A percentile compares a stretch with the other conserved stretches of the same genome.
phyloP scores from a whole-genome alignment of 1,140 invertebrate genomes.

The Drosophila kohkoa region DNA sequence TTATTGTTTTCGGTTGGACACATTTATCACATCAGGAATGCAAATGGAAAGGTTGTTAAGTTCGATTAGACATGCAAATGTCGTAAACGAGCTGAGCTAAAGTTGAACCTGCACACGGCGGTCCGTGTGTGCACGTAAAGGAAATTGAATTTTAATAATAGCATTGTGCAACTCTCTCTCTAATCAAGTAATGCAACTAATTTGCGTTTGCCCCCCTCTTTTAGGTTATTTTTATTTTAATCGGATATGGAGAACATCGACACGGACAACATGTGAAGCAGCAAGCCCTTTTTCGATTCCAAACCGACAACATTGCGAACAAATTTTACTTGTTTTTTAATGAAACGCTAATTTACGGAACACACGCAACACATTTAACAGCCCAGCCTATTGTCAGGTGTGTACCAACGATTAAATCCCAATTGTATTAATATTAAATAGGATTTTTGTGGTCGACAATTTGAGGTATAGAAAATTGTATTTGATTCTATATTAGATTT shows the following conservation, averaged over 20 bases:
- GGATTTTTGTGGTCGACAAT: neutral
- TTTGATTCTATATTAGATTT: too few relatives aligned
- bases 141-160: conserved; percentile 80
- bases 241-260: conserved; percentile 20
- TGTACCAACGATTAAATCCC: conserved; percentile 8
- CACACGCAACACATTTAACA: conserved; percentile 55
- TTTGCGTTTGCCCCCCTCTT: conserved; percentile 33
- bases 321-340: conserved; percentile 78
- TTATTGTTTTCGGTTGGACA: conserved; percentile 12
- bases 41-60: conserved; percentile 65
- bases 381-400: conserved; percentile 34
- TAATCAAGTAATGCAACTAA: conserved; percentile 82
- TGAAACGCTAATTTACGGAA: conserved; percentile 77
- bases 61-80: conserved; percentile 77
- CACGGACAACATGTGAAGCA: conserved; percentile 9
- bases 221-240: neutral
- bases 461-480: neutral
- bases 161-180: conserved; percentile 55
- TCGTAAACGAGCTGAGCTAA: conserved; percentile 11
- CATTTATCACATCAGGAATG: conserved; percentile 58
- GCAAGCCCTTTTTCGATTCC: conserved; percentile 21
- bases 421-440: conserved; percentile 6
- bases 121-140: conserved; percentile 36
- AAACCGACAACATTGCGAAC: conserved; percentile 76
- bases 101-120: conserved; percentile 11